Evolutionary conservation across 2,113 vertebrate species (phyloP).

Genomic region (Mobula birostris): DNA sequence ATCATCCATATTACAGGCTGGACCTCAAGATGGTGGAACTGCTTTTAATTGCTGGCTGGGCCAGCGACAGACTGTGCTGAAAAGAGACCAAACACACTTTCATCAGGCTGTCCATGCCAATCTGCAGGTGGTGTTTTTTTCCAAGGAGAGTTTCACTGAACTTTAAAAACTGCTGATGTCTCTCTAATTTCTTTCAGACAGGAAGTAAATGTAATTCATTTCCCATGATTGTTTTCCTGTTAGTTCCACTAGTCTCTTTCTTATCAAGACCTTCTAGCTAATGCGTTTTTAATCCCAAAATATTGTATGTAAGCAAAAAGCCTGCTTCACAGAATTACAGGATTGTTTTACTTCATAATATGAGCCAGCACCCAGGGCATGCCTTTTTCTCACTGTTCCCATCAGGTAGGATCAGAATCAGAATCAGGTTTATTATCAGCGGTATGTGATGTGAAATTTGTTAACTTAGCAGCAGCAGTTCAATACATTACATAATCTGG

Average conservation of each 20-base stretch:
- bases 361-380: too few species aligned
- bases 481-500: too few species aligned
- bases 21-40: background rate
- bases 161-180: constrained; percentile 29
- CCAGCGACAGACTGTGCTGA: background rate
- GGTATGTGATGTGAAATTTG: too few species aligned
- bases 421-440: too few species aligned
- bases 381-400: too few species aligned
- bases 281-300: background rate
- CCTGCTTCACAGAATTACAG: background rate
- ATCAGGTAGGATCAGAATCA: too few species aligned
- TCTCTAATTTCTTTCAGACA: constrained; percentile 19
- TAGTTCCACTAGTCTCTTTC: background rate
- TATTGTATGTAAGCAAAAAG: constrained; percentile 18
- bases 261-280: background rate
- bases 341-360: background rate
- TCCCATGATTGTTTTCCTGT: constrained; percentile 33
- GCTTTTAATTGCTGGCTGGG: background rate
- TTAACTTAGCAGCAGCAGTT: too few species aligned
- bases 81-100: background rate
- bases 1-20: background rate
- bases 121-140: background rate
- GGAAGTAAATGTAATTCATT: constrained; percentile 31
- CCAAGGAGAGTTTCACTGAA: background rate
- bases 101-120: background rate